Evolutionary conservation across 1,140 invertebrate species (phyloP).

Genomic region (Dryas iulia): DNA sequence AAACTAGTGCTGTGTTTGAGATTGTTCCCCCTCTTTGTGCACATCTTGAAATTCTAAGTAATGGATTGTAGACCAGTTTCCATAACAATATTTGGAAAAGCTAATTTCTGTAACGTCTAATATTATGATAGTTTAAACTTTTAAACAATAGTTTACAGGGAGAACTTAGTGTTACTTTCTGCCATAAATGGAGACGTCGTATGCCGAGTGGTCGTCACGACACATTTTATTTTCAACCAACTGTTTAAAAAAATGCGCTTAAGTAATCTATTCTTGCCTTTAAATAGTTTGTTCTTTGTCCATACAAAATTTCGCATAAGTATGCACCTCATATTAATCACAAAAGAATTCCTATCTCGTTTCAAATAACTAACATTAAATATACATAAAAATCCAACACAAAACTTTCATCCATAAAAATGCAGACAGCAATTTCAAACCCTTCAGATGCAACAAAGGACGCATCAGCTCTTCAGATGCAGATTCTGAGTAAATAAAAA

Average conservation of each 20-base stretch:
- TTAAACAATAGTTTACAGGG: too few species aligned
- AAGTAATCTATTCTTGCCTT: too few species aligned
- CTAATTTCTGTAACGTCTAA: background rate
- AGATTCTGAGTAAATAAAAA: constrained; percentile 14
- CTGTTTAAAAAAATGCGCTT: too few species aligned
- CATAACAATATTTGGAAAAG: background rate
- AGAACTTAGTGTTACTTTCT: too few species aligned
- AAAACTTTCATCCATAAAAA: background rate
- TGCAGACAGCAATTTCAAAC: constrained; percentile 3
- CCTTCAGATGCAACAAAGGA: constrained; percentile 6
- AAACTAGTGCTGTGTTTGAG: background rate
- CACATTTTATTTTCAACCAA: too few species aligned
- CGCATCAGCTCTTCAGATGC: constrained; percentile 13
- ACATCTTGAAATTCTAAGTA: background rate
- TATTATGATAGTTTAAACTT: too few species aligned
- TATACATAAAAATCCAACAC: background rate
- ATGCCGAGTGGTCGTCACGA: too few species aligned
- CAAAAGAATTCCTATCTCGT: too few species aligned
- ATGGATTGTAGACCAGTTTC: background rate
- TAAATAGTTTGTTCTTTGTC: too few species aligned
- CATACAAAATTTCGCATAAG: too few species aligned
- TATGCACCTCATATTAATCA: too few species aligned
- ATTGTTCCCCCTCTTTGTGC: background rate
- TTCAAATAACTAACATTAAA: background rate
- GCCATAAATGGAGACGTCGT: too few species aligned